Evolutionary conservation across 2,888 invertebrate species (phyloP).

Genomic region (Eupeodes luniger): DNA sequence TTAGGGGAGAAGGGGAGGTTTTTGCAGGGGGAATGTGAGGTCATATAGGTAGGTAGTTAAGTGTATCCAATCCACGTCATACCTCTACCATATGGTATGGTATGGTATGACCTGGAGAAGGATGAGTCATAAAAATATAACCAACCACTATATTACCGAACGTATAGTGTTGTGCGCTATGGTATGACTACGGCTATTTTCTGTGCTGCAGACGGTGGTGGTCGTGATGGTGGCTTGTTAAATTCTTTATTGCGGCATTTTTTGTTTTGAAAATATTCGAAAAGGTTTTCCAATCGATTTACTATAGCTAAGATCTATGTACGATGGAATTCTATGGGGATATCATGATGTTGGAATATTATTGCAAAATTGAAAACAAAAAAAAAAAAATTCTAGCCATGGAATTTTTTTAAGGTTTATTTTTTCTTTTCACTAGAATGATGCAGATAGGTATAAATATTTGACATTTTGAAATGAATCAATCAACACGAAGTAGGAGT

Average conservation of each 20-base stretch:
- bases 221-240: conserved; percentile 64
- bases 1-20: too few species aligned
- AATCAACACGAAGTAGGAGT: conserved; percentile 36
- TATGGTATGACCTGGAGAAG: conserved; percentile 13
- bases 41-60: conserved; percentile 37
- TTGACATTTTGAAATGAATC: conserved; percentile 58
- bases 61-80: conserved; percentile 18
- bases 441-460: conserved; percentile 43
- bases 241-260: conserved; percentile 73
- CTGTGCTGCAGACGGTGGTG: neutral
- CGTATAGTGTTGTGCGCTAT: neutral
- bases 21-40: neutral
- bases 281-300: conserved; percentile 65
- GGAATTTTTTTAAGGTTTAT: neutral
- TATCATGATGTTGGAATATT: conserved; percentile 6
- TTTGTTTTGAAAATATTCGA: conserved; percentile 57
- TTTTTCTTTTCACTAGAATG: neutral
- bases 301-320: neutral
- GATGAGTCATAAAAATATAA: conserved; percentile 67
- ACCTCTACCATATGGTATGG: too few species aligned
- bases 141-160: conserved; percentile 18
- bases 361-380: conserved; percentile 18
- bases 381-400: neutral
- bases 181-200: conserved; percentile 1
- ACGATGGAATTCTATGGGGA: conserved; percentile 37